Percentiles rank a stretch among this genome's conserved stretches.
These are phyloP conservation scores for Acanthosoma haemorrhoidale DNA, from an alignment of 2,888 invertebrate genomes.

Conservation along the genomic window DNA sequence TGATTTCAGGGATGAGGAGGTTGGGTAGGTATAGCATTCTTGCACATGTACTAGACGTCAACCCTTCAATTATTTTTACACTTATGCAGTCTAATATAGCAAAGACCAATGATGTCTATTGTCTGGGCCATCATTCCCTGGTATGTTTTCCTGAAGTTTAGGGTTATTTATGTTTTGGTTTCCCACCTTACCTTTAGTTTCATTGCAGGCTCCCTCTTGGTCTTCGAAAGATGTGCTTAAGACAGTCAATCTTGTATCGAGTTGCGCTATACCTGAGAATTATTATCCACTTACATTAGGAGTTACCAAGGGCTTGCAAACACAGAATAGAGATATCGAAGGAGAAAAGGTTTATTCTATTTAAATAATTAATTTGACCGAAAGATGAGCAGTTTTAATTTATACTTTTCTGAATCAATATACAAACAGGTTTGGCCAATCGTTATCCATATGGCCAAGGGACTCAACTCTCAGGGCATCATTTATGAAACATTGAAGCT, in stretches of 20 bases:
- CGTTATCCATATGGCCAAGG: slow-evolving; percentile 58
- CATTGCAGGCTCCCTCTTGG: neutral
- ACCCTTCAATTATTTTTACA: neutral
- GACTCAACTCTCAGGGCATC: slow-evolving; percentile 58
- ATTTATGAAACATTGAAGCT: slow-evolving; percentile 59
- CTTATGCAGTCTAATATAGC: neutral
- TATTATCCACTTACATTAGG: slow-evolving; percentile 15
- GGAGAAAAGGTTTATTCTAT: slow-evolving; percentile 57
- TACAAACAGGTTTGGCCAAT: slow-evolving; percentile 49
- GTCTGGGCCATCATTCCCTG: neutral
- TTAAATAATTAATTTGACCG: neutral
- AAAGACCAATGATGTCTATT: neutral
- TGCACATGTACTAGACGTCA: neutral
- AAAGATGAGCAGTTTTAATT: neutral
- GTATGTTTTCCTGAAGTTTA: too few species aligned
- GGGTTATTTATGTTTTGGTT: too few species aligned
- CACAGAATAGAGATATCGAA: slow-evolving; percentile 68
- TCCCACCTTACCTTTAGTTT: too few species aligned
- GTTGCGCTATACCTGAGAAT: neutral
- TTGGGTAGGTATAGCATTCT: neutral
- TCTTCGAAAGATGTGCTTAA: neutral
- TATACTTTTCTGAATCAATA: neutral
- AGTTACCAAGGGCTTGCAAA: slow-evolving; percentile 70
- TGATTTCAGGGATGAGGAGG: slow-evolving; percentile 18
- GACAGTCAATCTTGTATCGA: neutral